phyloP scores from a whole-genome alignment of 2,113 vertebrate species.

The Agapornis roseicollis region DNA sequence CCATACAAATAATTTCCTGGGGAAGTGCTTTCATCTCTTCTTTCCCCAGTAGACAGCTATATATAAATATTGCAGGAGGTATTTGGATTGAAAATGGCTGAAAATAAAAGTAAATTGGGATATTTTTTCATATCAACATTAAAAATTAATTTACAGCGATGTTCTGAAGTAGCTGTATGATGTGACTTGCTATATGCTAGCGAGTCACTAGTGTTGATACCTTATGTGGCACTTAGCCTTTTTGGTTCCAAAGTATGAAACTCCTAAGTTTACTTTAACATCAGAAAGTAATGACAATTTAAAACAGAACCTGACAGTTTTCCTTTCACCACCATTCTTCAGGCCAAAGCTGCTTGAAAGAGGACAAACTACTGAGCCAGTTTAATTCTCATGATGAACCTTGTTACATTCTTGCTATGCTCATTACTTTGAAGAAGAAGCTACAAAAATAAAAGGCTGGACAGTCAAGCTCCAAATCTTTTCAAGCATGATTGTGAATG shows the following conservation, averaged over 20 bases:
- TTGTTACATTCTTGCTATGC: background rate
- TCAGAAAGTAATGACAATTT: background rate
- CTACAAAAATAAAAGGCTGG: background rate
- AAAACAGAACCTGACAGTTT: background rate
- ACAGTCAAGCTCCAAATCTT: background rate
- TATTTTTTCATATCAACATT: background rate
- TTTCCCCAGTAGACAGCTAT: background rate
- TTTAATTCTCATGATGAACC: background rate
- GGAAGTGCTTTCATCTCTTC: background rate
- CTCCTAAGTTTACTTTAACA: background rate
- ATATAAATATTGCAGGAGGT: background rate
- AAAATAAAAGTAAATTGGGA: background rate
- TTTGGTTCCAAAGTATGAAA: background rate
- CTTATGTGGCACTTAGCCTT: background rate
- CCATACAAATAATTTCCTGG: background rate
- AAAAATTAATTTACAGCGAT: background rate
- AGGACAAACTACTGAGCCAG: background rate
- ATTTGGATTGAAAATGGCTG: background rate
- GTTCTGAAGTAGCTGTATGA: background rate
- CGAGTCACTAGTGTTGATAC: background rate
- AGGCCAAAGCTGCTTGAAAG: background rate
- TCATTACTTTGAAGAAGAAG: background rate
- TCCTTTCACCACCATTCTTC: background rate
- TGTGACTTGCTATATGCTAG: background rate
- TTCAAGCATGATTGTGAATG: background rate